phyloP scores from a whole-genome alignment of 2,888 invertebrate species.

The Lymantria dispar region DNA sequence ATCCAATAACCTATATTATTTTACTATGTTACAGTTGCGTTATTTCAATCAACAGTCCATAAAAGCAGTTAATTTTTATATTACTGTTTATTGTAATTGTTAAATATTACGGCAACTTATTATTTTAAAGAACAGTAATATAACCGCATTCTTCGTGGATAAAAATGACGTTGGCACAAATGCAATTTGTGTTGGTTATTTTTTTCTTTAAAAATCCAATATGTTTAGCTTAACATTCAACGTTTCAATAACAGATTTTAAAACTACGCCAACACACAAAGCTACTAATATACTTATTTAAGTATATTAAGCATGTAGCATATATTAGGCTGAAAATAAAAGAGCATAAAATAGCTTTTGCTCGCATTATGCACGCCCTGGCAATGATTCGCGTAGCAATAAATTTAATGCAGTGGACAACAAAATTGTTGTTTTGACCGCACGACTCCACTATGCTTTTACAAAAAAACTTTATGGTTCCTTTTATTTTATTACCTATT shows the following conservation, averaged over 20 bases:
- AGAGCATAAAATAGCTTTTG: constrained; percentile 72
- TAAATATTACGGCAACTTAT: constrained; percentile 7
- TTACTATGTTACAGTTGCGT: background rate
- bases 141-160: constrained; percentile 3
- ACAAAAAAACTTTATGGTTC: constrained; percentile 47
- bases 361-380: constrained; percentile 72
- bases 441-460: constrained; percentile 59
- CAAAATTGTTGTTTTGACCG: constrained; percentile 79
- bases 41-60: constrained; percentile 4
- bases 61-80: background rate
- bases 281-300: constrained; percentile 25
- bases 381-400: constrained; percentile 73
- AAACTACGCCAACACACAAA: constrained; percentile 10
- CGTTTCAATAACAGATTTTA: constrained; percentile 11
- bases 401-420: constrained; percentile 77
- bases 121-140: constrained; percentile 1
- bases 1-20: too few relatives aligned
- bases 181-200: background rate
- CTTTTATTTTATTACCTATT: constrained; percentile 58
- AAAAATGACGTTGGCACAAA: background rate
- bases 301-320: constrained; percentile 51
- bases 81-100: constrained; percentile 4
- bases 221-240: background rate
- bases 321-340: constrained; percentile 51
- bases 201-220: background rate